These are phyloP conservation scores for Hippocampus mohnikei DNA, from an alignment of 2,113 vertebrate genomes.

Conservation along the genomic window DNA sequence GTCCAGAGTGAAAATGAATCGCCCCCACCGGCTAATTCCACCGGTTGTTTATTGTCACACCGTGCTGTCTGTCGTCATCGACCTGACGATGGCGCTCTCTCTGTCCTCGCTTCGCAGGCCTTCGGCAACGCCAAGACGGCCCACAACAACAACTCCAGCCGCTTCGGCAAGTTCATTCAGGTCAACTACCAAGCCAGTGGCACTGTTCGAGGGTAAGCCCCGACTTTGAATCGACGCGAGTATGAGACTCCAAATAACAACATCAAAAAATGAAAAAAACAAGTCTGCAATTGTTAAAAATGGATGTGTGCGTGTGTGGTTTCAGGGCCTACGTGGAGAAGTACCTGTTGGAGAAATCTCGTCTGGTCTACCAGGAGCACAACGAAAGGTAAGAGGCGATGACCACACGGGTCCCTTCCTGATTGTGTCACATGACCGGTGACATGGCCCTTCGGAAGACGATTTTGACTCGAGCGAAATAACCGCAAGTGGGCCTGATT, in stretches of 20 bases:
- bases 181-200: conserved; percentile 97
- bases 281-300: not conserved
- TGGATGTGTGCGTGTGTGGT: conserved; percentile 27
- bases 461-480: too few relatives aligned
- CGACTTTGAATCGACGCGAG: not conserved
- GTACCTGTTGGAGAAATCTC: conserved; percentile 93
- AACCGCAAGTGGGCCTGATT: too few relatives aligned
- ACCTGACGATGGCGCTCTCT: conserved; percentile 3
- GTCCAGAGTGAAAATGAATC: too few relatives aligned
- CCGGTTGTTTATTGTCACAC: too few relatives aligned
- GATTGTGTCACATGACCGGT: not conserved
- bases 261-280: not conserved
- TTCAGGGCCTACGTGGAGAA: conserved; percentile 94
- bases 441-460: too few relatives aligned
- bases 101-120: conserved; percentile 73
- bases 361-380: conserved; percentile 96
- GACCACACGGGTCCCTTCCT: not conserved
- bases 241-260: too few relatives aligned
- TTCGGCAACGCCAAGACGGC: conserved; percentile 98
- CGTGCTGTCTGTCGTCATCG: not conserved
- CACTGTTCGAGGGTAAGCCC: conserved; percentile 90
- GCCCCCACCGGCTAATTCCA: too few relatives aligned
- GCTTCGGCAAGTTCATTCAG: conserved; percentile 97
- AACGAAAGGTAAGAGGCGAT: conserved; percentile 82
- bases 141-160: conserved; percentile 98